These are phyloP conservation scores for Scophthalmus maximus DNA, from an alignment of 2,113 vertebrate genomes.

Conservation along the genomic window DNA sequence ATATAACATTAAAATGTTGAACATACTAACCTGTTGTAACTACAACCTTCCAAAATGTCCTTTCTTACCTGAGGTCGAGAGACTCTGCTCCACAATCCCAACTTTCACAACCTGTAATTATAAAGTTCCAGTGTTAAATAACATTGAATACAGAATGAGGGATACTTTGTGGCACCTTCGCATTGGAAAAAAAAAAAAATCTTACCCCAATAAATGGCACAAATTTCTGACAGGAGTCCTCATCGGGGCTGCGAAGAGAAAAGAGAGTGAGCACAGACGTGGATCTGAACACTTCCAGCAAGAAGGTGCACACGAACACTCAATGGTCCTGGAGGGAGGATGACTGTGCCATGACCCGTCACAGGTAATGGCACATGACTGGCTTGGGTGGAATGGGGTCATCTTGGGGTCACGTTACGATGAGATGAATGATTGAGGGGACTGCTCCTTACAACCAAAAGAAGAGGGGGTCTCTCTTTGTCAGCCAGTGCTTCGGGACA, in stretches of 20 bases:
- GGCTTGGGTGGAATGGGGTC: slow-evolving; percentile 64
- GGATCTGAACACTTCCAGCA: slow-evolving; percentile 29
- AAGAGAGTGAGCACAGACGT: slow-evolving; percentile 16
- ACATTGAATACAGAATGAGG: not conserved
- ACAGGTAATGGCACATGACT: slow-evolving; percentile 69
- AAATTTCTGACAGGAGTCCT: slow-evolving; percentile 96
- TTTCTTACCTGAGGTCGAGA: slow-evolving; percentile 82
- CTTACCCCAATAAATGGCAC: slow-evolving; percentile 92
- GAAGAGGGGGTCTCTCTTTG: slow-evolving; percentile 1
- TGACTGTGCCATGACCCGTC: slow-evolving; percentile 68
- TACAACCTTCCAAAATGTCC: not conserved
- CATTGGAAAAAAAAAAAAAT: not conserved
- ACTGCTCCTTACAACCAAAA: slow-evolving; percentile 79
- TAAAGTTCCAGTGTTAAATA: not conserved
- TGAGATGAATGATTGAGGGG: slow-evolving; percentile 76
- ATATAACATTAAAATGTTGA: not conserved
- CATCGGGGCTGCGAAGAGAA: slow-evolving; percentile 83
- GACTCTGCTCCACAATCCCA: slow-evolving; percentile 92
- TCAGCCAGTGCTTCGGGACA: slow-evolving; percentile 7
- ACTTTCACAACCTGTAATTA: slow-evolving; percentile 87
- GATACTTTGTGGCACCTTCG: not conserved
- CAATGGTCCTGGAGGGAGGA: slow-evolving; percentile 67
- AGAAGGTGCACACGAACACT: slow-evolving; percentile 70
- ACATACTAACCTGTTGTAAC: not conserved
- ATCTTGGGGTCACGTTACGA: slow-evolving; percentile 63